Evolutionary conservation across 2,888 invertebrate genomes (phyloP).

Genomic region (Vannuccia rotundouncinata): DNA sequence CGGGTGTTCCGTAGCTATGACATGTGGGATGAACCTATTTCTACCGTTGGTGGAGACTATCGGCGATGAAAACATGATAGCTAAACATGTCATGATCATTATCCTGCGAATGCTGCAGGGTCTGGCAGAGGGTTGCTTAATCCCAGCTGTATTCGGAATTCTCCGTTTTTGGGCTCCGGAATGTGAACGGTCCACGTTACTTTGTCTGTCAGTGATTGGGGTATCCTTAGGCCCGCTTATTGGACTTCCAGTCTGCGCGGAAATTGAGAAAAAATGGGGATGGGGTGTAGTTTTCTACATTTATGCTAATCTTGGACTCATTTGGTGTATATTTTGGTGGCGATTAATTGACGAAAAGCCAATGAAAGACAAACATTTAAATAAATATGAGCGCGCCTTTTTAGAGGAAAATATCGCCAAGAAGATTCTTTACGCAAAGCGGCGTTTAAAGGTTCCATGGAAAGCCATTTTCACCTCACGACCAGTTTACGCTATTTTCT

Average conservation of each 20-base stretch:
- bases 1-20: slow-evolving; percentile 40
- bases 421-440: slow-evolving; percentile 37
- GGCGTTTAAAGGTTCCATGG: slow-evolving; percentile 38
- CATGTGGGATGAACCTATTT: slow-evolving; percentile 39
- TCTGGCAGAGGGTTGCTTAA: slow-evolving; percentile 39
- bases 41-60: slow-evolving; percentile 39
- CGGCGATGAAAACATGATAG: slow-evolving; percentile 31
- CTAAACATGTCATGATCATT: slow-evolving; percentile 39
- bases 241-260: slow-evolving; percentile 39
- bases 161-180: slow-evolving; percentile 39
- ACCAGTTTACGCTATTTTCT: slow-evolving; percentile 40
- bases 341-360: slow-evolving; percentile 39
- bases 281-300: slow-evolving; percentile 41
- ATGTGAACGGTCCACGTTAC: slow-evolving; percentile 36
- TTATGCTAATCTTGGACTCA: slow-evolving; percentile 40
- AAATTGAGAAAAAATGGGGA: slow-evolving; percentile 40
- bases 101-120: slow-evolving; percentile 38
- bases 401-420: slow-evolving; percentile 35
- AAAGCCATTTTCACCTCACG: slow-evolving; percentile 37
- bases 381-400: slow-evolving; percentile 36
- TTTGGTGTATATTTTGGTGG: slow-evolving; percentile 41
- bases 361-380: slow-evolving; percentile 36
- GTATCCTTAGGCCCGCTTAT: slow-evolving; percentile 39
- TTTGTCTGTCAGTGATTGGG: slow-evolving; percentile 39
- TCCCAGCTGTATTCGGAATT: slow-evolving; percentile 39